Percentiles rank a stretch among this genome's conserved stretches.
Conservation (phyloP, 2,888 invertebrate genomes). For the Subacronicta megacephala region DNA sequence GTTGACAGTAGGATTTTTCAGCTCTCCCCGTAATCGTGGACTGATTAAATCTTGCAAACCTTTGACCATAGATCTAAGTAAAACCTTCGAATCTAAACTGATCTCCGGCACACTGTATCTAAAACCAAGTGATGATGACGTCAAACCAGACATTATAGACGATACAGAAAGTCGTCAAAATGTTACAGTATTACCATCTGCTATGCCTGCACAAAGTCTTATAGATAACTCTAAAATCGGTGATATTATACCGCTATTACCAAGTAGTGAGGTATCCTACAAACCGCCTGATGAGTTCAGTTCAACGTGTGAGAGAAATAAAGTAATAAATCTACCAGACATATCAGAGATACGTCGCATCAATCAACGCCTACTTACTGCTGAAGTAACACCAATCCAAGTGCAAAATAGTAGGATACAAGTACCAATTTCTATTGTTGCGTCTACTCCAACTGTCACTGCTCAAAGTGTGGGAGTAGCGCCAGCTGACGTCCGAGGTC, state of each 20-base stretch:
- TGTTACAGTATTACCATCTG: conserved; percentile 66
- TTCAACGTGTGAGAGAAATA: conserved; percentile 64
- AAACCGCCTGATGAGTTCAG: conserved; percentile 14
- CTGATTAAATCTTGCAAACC: conserved; percentile 76
- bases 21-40: conserved; percentile 70
- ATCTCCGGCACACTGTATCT: conserved; percentile 72
- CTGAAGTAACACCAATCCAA: conserved; percentile 76
- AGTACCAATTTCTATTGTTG: conserved; percentile 33
- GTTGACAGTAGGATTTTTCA: conserved; percentile 75
- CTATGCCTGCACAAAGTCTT: conserved; percentile 70
- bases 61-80: conserved; percentile 78
- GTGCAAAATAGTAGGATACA: conserved; percentile 34
- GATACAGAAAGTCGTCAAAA: conserved; percentile 41
- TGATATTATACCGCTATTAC: conserved; percentile 28
- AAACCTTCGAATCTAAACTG: conserved; percentile 78
- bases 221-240: conserved; percentile 59
- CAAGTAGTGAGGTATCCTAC: not conserved
- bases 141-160: conserved; percentile 24
- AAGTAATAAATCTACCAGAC: conserved; percentile 72
- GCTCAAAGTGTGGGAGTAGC: conserved; percentile 7
- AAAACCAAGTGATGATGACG: conserved; percentile 43
- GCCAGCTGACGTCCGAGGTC: conserved; percentile 14
- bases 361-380: conserved; percentile 73
- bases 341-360: conserved; percentile 70
- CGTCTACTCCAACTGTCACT: not conserved